These are phyloP conservation scores for Aythya baeri DNA, from an alignment of 2,113 vertebrate species.

Conservation along the genomic window DNA sequence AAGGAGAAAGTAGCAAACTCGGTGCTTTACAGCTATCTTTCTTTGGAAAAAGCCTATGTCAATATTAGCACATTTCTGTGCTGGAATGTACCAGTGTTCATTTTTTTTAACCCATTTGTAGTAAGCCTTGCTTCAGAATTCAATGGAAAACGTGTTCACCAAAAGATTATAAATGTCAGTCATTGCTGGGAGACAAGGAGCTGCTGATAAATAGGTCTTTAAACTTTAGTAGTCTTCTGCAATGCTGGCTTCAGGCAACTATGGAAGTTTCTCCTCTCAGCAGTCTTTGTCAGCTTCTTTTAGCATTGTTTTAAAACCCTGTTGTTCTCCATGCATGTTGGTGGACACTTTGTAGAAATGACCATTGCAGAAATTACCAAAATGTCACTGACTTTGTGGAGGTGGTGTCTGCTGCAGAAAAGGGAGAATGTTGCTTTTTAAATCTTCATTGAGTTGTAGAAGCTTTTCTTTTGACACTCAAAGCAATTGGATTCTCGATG, in stretches of 20 bases:
- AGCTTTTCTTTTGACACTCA: neutral
- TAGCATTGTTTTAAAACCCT: neutral
- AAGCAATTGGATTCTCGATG: neutral
- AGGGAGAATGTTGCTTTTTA: neutral
- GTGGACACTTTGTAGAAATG: neutral
- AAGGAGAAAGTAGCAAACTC: conserved; percentile 1
- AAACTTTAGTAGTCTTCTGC: neutral
- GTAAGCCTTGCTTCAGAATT: conserved; percentile 2
- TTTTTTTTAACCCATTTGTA: neutral
- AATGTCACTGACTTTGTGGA: neutral
- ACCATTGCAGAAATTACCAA: neutral
- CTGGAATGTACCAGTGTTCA: neutral
- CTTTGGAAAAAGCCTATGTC: neutral
- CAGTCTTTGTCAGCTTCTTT: neutral
- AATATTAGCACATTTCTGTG: neutral
- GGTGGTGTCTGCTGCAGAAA: neutral
- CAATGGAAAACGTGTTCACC: neutral
- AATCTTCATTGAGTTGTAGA: neutral
- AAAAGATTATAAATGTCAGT: neutral
- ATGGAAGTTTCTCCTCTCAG: neutral
- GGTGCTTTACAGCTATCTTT: conserved; percentile 4
- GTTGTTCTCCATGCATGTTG: neutral
- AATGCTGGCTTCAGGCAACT: neutral
- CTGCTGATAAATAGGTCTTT: neutral
- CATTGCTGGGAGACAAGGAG: neutral